Conservation (phyloP, 2,113 vertebrate genomes). For the Istiophorus platypterus region DNA sequence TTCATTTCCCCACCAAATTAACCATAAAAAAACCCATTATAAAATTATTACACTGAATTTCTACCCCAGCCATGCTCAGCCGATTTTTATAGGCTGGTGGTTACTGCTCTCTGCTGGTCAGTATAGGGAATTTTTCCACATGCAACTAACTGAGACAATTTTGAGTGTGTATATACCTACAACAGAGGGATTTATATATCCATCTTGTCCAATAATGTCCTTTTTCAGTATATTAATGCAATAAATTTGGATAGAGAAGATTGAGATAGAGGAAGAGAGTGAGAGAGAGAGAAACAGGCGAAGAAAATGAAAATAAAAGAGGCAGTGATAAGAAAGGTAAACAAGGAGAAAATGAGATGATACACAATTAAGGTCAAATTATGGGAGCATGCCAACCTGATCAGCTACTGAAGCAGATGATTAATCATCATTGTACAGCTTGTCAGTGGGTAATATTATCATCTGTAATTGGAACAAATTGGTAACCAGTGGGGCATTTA, state of each 20-base stretch:
- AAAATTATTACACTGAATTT: neutral
- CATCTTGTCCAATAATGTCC: neutral
- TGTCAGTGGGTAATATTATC: conserved; percentile 60
- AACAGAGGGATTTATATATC: neutral
- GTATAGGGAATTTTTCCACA: neutral
- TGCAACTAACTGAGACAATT: neutral
- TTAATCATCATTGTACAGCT: conserved; percentile 55
- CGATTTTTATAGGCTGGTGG: conserved; percentile 19
- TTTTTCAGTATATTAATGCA: neutral
- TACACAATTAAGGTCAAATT: conserved; percentile 64
- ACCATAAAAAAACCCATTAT: neutral
- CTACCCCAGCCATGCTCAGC: neutral
- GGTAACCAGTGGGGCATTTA: conserved; percentile 42
- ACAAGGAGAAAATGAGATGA: conserved; percentile 35
- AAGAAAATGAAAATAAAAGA: neutral
- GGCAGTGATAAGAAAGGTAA: conserved; percentile 6
- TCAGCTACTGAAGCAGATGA: conserved; percentile 53
- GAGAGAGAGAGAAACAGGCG: neutral
- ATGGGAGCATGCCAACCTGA: conserved; percentile 39
- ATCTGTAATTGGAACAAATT: conserved; percentile 62
- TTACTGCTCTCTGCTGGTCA: conserved; percentile 73
- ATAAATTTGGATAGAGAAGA: neutral
- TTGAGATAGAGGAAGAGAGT: neutral
- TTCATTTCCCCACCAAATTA: neutral
- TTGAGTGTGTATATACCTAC: rapidly evolving